These are phyloP conservation scores for Nyleta sp. DNA, from an alignment of 2,888 invertebrate genomes.

Conservation along the genomic window DNA sequence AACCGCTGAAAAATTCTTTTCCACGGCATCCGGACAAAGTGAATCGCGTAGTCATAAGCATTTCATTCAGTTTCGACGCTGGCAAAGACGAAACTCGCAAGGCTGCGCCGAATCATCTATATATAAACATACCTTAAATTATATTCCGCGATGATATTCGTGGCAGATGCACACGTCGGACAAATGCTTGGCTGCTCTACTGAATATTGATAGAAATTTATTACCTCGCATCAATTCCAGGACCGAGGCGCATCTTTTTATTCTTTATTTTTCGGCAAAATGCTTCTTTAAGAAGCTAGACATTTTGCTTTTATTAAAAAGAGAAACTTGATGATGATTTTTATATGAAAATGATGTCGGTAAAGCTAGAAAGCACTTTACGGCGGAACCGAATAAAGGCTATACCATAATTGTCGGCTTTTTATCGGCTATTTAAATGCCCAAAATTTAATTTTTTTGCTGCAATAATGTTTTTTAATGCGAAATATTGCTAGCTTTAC, in stretches of 20 bases:
- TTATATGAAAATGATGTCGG: no score
- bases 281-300: no score
- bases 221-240: conserved; percentile 25
- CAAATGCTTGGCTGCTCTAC: conserved; percentile 47
- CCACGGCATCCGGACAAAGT: conserved; percentile 26
- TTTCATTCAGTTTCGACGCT: conserved; percentile 36
- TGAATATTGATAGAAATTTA: conserved; percentile 49
- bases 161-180: conserved; percentile 38
- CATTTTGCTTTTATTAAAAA: no score
- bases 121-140: conserved; percentile 51
- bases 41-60: conserved; percentile 28
- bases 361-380: no score
- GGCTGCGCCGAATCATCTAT: conserved; percentile 12
- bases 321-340: no score
- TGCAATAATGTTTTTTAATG: not conserved
- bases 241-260: not conserved
- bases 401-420: no score
- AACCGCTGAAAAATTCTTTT: conserved; percentile 32
- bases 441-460: no score
- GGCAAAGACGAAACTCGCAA: conserved; percentile 29
- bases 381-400: no score
- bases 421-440: no score
- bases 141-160: conserved; percentile 37
- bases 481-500: no score
- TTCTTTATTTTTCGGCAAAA: not conserved